Percentiles rank a stretch among this genome's conserved stretches.
These are phyloP conservation scores for Danio aesculapii DNA, from an alignment of 2,797 vertebrate species.

Conservation along the genomic window DNA sequence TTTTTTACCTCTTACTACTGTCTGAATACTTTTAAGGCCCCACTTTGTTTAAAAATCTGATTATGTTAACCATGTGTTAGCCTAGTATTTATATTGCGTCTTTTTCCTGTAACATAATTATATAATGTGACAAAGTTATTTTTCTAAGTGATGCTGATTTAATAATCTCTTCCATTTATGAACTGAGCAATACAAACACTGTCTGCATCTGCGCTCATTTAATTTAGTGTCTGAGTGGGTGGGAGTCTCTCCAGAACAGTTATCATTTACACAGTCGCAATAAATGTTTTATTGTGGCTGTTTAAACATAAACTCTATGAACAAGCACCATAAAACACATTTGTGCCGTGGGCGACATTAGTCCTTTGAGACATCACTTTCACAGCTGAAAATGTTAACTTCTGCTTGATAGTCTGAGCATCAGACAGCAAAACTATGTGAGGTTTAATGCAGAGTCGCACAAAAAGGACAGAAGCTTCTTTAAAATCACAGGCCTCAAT, in stretches of 20 bases:
- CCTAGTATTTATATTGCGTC: not conserved
- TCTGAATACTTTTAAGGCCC: too few relatives aligned
- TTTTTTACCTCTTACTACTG: too few relatives aligned
- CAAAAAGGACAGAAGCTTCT: not conserved
- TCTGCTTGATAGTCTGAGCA: not conserved
- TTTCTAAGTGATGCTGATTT: constrained; percentile 12
- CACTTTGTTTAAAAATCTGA: not conserved
- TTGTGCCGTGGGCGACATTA: not conserved
- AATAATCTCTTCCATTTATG: constrained; percentile 5
- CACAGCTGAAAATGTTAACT: not conserved
- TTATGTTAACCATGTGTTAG: not conserved
- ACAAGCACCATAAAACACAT: constrained; percentile 19
- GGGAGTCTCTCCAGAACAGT: constrained; percentile 4
- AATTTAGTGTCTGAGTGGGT: constrained; percentile 18
- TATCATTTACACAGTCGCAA: constrained; percentile 6
- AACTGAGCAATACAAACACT: not conserved
- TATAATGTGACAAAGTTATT: not conserved
- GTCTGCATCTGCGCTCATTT: constrained; percentile 8
- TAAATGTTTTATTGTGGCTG: constrained; percentile 20
- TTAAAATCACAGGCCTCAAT: not conserved
- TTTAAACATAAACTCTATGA: constrained; percentile 1
- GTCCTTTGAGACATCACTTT: not conserved
- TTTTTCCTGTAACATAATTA: not conserved
- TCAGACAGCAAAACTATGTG: not conserved
- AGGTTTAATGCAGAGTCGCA: not conserved